Evolutionary conservation across 92 coral and sea anemone genomes (phyloP).

Genomic region (Zoanthus gigantus): DNA sequence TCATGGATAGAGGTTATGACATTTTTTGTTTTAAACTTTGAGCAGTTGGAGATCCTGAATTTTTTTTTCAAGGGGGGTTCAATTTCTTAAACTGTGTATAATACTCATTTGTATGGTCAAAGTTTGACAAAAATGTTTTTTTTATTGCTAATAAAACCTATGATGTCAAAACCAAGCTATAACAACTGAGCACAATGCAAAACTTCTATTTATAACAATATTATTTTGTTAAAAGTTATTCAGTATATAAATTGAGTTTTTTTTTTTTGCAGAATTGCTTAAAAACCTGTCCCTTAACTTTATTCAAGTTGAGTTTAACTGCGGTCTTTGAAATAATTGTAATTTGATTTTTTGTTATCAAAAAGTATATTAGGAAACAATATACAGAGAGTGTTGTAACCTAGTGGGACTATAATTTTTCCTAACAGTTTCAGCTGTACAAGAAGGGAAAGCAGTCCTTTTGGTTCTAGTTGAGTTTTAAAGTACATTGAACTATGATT

Average conservation of each 20-base stretch:
- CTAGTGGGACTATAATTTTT: slow-evolving; percentile 22
- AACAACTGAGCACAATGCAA: slow-evolving; percentile 31
- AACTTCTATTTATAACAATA: slow-evolving; percentile 21
- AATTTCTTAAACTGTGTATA: slow-evolving; percentile 26
- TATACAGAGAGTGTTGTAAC: slow-evolving; percentile 6
- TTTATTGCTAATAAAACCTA: slow-evolving; percentile 25
- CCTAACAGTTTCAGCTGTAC: slow-evolving; percentile 25
- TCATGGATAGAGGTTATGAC: slow-evolving; percentile 27
- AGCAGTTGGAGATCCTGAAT: slow-evolving; percentile 19
- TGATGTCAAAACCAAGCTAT: slow-evolving; percentile 30
- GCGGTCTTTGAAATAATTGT: slow-evolving; percentile 18
- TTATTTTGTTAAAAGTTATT: slow-evolving; percentile 5
- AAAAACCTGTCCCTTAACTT: slow-evolving; percentile 11
- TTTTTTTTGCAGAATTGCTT: slow-evolving; percentile 4
- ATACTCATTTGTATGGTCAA: slow-evolving; percentile 26
- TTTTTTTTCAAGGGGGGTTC: slow-evolving; percentile 10
- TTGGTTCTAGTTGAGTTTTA: slow-evolving; percentile 18
- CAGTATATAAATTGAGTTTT: background rate
- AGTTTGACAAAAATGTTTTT: slow-evolving; percentile 26
- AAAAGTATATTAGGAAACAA: slow-evolving; percentile 11
- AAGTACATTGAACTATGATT: slow-evolving; percentile 17
- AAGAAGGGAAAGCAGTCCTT: slow-evolving; percentile 19
- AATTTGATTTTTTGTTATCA: slow-evolving; percentile 32
- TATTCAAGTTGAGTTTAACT: slow-evolving; percentile 30
- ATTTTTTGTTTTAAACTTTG: slow-evolving; percentile 23